These are phyloP conservation scores for Lipotes vexillifer DNA, from an alignment of 2,113 vertebrate species.

Conservation along the genomic window DNA sequence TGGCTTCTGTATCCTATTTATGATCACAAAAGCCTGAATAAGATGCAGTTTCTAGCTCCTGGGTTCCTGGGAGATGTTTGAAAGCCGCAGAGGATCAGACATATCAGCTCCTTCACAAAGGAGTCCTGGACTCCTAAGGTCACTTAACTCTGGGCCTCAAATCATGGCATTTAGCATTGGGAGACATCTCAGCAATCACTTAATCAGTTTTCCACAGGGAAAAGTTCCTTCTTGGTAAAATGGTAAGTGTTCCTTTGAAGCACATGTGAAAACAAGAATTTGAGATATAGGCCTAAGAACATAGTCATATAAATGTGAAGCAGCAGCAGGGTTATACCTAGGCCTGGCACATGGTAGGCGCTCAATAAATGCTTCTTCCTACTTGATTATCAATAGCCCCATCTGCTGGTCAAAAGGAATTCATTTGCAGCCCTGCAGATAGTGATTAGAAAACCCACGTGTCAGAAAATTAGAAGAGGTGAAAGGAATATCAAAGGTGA, in stretches of 20 bases:
- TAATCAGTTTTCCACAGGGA: background rate
- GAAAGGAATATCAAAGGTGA: background rate
- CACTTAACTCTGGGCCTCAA: background rate
- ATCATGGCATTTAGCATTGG: background rate
- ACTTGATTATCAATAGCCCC: slow-evolving; percentile 1
- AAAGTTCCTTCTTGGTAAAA: background rate
- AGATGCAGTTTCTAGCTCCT: background rate
- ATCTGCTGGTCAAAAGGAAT: slow-evolving; percentile 37
- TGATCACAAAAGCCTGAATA: background rate
- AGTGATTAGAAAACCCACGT: background rate
- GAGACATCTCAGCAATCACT: background rate
- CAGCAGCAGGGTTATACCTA: background rate
- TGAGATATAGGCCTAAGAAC: background rate
- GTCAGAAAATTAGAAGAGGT: background rate
- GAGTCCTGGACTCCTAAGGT: background rate
- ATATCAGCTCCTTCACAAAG: background rate
- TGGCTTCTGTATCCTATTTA: background rate
- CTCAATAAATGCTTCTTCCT: background rate
- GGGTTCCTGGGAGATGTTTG: background rate
- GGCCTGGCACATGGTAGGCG: rapidly evolving
- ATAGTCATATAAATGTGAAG: background rate
- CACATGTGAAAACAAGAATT: background rate
- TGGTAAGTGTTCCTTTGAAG: background rate
- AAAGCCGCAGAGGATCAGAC: background rate
- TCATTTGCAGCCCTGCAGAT: background rate